phyloP scores from a whole-genome alignment of 2,113 vertebrate species.

The Alosa alosa region DNA sequence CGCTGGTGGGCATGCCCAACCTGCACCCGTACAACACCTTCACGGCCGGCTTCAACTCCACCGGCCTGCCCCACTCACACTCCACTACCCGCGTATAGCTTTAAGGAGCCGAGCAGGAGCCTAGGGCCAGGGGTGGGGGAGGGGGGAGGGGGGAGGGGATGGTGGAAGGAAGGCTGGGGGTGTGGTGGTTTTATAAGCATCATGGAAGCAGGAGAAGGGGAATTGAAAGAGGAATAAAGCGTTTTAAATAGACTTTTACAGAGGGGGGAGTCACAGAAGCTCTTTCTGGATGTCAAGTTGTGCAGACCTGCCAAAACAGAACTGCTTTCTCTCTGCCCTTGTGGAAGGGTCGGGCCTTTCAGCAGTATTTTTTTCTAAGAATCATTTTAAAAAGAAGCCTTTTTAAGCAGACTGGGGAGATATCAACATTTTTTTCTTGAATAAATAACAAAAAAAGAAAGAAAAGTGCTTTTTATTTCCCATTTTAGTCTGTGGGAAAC shows the following conservation, averaged over 20 bases:
- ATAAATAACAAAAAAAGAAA: slow-evolving; percentile 71
- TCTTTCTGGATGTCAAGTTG: slow-evolving; percentile 75
- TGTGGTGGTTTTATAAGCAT: slow-evolving; percentile 76
- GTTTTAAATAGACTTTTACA: slow-evolving; percentile 71
- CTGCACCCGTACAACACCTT: slow-evolving; percentile 98
- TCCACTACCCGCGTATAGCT: slow-evolving; percentile 99
- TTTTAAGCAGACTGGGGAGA: slow-evolving; percentile 74
- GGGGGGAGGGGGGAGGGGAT: slow-evolving; percentile 46
- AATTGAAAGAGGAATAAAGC: slow-evolving; percentile 61
- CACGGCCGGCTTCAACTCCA: slow-evolving; percentile 93
- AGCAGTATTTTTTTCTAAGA: slow-evolving; percentile 76
- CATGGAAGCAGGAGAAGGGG: slow-evolving; percentile 48
- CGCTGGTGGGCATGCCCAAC: slow-evolving; percentile 94
- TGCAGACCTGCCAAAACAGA: slow-evolving; percentile 80
- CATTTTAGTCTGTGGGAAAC: slow-evolving; percentile 63
- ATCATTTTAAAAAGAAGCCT: slow-evolving; percentile 76
- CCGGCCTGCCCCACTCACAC: slow-evolving; percentile 97
- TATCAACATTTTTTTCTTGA: slow-evolving; percentile 69
- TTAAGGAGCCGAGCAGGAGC: slow-evolving; percentile 61
- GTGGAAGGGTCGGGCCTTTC: slow-evolving; percentile 59
- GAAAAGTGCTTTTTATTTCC: slow-evolving; percentile 80
- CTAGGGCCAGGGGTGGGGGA: slow-evolving; percentile 45
- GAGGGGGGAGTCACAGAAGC: slow-evolving; percentile 61
- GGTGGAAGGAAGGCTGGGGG: slow-evolving; percentile 23
- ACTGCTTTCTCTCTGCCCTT: slow-evolving; percentile 60